These are phyloP conservation scores for Ptilorrhoa leucosticta DNA, from an alignment of 2,113 vertebrate genomes.

Conservation along the genomic window DNA sequence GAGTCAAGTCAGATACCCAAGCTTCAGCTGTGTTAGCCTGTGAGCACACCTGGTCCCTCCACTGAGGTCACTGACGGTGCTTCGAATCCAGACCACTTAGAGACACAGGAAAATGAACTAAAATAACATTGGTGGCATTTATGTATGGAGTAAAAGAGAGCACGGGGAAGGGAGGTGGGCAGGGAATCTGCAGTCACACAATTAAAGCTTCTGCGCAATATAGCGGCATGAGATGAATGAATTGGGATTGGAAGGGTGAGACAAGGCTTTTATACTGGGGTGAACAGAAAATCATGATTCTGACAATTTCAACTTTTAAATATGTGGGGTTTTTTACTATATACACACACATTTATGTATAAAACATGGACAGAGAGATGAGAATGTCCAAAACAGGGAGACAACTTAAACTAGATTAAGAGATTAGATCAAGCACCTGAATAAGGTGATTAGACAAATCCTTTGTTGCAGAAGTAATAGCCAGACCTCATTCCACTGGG, in stretches of 20 bases:
- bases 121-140: not conserved
- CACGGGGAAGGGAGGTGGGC: rapidly evolving
- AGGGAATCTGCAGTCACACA: not conserved
- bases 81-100: not conserved
- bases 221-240: not conserved
- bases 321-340: not conserved
- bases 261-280: not conserved
- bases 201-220: not conserved
- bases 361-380: not conserved
- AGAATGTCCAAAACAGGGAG: not conserved
- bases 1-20: not conserved
- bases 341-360: not conserved
- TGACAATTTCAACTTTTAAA: not conserved
- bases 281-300: not conserved
- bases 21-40: not conserved
- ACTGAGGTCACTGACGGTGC: not conserved
- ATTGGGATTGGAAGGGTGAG: not conserved
- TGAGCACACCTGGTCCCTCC: rapidly evolving
- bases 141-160: not conserved
- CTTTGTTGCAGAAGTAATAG: not conserved
- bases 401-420: not conserved
- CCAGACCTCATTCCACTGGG: not conserved
- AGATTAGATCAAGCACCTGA: not conserved
- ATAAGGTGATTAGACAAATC: not conserved
- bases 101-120: not conserved